phyloP scores from a whole-genome alignment of 2,113 vertebrate species.

The Hippolais icterina region DNA sequence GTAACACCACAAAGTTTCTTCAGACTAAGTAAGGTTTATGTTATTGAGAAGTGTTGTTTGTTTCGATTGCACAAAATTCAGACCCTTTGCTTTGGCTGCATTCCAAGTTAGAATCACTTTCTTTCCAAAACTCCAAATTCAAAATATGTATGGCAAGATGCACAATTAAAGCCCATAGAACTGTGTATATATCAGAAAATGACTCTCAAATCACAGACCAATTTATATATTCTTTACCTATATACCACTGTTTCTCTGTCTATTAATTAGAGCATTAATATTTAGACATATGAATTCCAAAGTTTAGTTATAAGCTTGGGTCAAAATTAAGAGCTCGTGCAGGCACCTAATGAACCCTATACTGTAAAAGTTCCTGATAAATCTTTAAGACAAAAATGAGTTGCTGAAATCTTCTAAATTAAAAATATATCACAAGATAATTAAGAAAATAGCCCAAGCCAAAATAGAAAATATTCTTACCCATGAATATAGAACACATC shows the following conservation, averaged over 20 bases:
- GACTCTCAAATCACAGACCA: neutral
- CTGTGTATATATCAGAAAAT: neutral
- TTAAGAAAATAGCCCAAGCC: neutral
- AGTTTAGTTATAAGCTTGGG: neutral
- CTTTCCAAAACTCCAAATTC: neutral
- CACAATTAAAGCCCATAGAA: neutral
- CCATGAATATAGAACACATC: conserved; percentile 55
- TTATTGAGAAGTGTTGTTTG: neutral
- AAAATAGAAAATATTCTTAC: conserved; percentile 27
- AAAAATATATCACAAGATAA: neutral
- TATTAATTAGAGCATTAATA: neutral
- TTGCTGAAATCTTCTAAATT: neutral
- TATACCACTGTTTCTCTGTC: neutral
- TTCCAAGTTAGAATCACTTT: neutral
- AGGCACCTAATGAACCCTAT: neutral
- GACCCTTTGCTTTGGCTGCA: neutral
- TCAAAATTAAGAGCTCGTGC: neutral
- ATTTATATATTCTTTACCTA: neutral
- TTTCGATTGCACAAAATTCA: neutral
- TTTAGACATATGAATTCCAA: neutral
- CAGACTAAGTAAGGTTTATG: neutral
- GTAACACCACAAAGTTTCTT: neutral
- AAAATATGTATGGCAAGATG: neutral
- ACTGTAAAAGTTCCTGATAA: neutral
- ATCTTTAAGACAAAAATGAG: neutral